Conservation (phyloP, 2,113 vertebrate species). For the Cyphomyrus plagiostoma region DNA sequence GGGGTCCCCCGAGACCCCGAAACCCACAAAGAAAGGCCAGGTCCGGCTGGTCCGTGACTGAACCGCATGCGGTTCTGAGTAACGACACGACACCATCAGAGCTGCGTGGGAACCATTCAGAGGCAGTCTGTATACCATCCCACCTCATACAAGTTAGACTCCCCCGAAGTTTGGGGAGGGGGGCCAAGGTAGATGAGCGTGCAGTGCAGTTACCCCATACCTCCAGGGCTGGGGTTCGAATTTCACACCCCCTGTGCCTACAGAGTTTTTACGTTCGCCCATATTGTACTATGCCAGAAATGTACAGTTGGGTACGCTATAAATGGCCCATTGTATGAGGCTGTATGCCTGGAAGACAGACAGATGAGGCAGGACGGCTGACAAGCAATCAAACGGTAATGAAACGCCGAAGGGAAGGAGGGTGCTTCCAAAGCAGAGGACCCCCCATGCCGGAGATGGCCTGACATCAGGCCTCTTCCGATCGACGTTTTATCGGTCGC, state of each 20-base stretch:
- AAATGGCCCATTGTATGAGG: not conserved
- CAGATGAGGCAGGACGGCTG: not conserved
- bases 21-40: not conserved
- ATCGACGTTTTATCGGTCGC: not conserved
- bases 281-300: not conserved
- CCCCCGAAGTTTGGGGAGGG: not conserved
- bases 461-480: not conserved
- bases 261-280: not conserved
- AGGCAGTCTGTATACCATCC: not conserved
- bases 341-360: not conserved
- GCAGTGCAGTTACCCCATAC: not conserved
- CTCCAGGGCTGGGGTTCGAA: not conserved
- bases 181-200: not conserved
- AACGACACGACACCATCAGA: not conserved
- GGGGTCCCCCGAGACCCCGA: not conserved
- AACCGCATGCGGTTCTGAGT: not conserved
- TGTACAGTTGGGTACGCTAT: not conserved
- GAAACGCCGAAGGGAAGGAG: not conserved
- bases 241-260: not conserved
- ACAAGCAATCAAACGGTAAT: not conserved
- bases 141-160: not conserved
- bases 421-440: not conserved
- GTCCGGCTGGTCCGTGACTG: not conserved
- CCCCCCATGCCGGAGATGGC: not conserved
- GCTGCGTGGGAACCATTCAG: not conserved